Base-by-base conservation (phyloP, 2,888 invertebrate genomes). In the Crematogaster levior region DNA sequence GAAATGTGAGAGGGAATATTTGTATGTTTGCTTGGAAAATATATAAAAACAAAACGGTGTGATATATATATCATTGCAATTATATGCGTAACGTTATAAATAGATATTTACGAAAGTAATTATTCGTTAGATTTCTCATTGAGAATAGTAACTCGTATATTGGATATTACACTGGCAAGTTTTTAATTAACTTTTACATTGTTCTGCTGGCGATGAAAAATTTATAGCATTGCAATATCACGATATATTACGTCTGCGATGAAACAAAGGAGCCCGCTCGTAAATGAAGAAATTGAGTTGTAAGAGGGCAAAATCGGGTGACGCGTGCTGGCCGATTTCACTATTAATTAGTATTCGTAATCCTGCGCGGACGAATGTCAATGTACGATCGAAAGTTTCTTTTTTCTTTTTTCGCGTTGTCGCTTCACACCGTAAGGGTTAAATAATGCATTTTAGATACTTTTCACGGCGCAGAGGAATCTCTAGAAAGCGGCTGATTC, bases 281-380 rank as follows among this genome's bases (percentile, higher is more conserved):
- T 75, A 37, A 75, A 37, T 48, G 37, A 65, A 48, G 24, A 15
- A 24, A 75, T 43, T 53, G 43, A 40, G 30, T 40, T 37, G 66
- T 21, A 15, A 63, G 46, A 37, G 48, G 34, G 18, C 70, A 58
- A 58, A 30, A 40, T 56, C 72, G n/a, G 40, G 9, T 61, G 61
- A 56, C 56, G 51, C 18, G 56, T 27, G 48, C 37, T 9, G 24
- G 63, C 43, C 63, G 43, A 63, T 63, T 75, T 53, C 75, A 75
- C 81, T 60, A 18, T 79, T 79, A 79, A 79, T 79, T 79, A 70
- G 34, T 70, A 79, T 79, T 79, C 77, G 24, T 43, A 70, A 79
- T 79, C 56, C 34, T 30, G 56, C 53, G 27, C 40, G 40, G 18
- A n/a, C 34, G 21, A 21, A 53, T 34, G 34, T 21, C 53, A 5